Conservation (phyloP, 2,797 vertebrate species). For the Galaxias olidus region DNA sequence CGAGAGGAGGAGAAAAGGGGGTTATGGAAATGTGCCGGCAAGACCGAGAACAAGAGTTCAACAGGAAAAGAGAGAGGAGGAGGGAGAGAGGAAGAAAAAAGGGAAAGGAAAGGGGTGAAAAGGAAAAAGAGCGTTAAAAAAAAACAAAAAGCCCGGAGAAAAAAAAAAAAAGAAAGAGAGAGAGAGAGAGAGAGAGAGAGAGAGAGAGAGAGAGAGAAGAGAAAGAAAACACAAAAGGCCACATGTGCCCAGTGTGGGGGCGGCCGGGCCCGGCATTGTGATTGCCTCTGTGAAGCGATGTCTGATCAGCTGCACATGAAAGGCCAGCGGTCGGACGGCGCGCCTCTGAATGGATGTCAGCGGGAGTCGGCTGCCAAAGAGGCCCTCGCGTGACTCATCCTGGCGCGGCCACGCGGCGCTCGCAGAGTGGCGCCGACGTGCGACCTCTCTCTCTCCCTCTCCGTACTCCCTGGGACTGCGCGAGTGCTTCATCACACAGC, state of each 20-base stretch:
- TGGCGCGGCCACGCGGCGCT: constrained; percentile 1
- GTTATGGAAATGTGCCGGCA: constrained; percentile 18
- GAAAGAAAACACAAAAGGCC: constrained; percentile 3
- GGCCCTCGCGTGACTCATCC: constrained; percentile 40
- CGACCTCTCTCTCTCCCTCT: constrained; percentile 22
- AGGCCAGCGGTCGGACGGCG: constrained; percentile 25
- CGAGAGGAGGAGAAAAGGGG: constrained; percentile 7
- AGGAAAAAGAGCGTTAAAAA: constrained; percentile 14
- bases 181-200: background rate
- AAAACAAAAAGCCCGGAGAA: background rate
- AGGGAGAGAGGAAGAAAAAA: background rate
- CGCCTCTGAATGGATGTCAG: constrained; percentile 37
- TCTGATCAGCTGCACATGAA: constrained; percentile 55
- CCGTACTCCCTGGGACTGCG: constrained; percentile 12
- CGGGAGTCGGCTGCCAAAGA: constrained; percentile 21
- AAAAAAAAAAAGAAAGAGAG: background rate
- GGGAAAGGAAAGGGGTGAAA: background rate
- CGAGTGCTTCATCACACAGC: constrained; percentile 30
- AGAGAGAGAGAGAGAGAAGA: too few species aligned
- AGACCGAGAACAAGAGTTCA: constrained; percentile 10
- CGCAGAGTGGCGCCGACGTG: background rate
- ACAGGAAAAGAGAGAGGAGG: constrained; percentile 14
- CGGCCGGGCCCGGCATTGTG: constrained; percentile 16
- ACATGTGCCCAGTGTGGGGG: background rate
- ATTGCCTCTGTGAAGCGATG: constrained; percentile 48